phyloP scores from a whole-genome alignment of 2,888 invertebrate species.

The Drosophila nr. fundita region DNA sequence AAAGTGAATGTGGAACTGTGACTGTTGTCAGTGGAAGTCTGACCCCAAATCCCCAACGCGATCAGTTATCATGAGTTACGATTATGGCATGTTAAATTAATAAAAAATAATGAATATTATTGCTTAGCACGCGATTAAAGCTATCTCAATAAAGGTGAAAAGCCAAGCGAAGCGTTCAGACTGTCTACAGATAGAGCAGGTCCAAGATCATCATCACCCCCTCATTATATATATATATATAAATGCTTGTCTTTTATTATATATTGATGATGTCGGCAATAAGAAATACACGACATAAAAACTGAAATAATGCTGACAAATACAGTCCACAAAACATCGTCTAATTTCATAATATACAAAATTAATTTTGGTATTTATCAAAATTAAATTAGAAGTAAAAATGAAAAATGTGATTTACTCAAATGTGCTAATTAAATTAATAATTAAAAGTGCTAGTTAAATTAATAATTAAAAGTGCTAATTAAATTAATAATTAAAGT shows the following conservation, averaged over 20 bases:
- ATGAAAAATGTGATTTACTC: not conserved
- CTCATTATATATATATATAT: not conserved
- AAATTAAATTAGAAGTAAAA: not conserved
- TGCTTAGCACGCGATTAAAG: slow-evolving; percentile 50
- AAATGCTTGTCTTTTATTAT: not conserved
- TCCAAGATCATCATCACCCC: not conserved
- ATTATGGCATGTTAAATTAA: slow-evolving; percentile 76
- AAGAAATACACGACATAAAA: not conserved
- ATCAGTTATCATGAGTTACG: slow-evolving; percentile 59
- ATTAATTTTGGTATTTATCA: not conserved
- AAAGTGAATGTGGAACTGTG: slow-evolving; percentile 30
- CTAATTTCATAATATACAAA: not conserved
- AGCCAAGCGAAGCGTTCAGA: slow-evolving; percentile 26
- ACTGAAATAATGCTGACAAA: not conserved
- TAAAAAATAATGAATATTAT: slow-evolving; percentile 73
- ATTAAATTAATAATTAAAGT: not conserved
- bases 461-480: not conserved
- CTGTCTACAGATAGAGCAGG: slow-evolving; percentile 5
- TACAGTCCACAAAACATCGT: not conserved
- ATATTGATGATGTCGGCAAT: not conserved
- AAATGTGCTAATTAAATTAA: not conserved
- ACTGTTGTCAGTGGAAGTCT: slow-evolving; percentile 46
- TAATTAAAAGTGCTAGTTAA: not conserved
- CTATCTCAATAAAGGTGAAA: slow-evolving; percentile 44
- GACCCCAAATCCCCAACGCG: slow-evolving; percentile 6